A percentile compares a stretch with the other conserved stretches of the same genome.
These are phyloP conservation scores for Hydriomena furcata DNA, from an alignment of 2,888 invertebrate genomes.

Conservation along the genomic window DNA sequence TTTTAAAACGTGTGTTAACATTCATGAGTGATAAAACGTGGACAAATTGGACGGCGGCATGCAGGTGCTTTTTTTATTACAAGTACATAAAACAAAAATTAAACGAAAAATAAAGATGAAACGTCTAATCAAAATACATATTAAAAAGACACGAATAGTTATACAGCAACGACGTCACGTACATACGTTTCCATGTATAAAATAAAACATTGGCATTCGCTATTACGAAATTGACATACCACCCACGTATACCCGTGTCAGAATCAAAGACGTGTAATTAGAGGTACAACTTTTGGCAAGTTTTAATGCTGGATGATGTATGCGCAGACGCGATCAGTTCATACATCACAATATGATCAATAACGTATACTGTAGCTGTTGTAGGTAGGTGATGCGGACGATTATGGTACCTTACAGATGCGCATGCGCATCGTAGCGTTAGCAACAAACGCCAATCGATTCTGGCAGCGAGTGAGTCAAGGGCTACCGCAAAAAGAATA, in stretches of 20 bases:
- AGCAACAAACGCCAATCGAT: conserved; percentile 68
- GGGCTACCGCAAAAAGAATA: conserved; percentile 40
- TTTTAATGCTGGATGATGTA: conserved; percentile 58
- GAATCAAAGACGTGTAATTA: conserved; percentile 50
- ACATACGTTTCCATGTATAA: conserved; percentile 17
- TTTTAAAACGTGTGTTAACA: conserved; percentile 37
- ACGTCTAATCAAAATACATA: background rate
- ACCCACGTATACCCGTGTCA: conserved; percentile 39
- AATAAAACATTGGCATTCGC: conserved; percentile 34
- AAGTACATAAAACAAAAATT: conserved; percentile 1
- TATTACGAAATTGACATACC: conserved; percentile 37
- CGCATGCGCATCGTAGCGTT: conserved; percentile 42
- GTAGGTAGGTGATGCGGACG: background rate
- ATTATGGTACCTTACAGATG: conserved; percentile 34
- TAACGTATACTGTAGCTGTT: conserved; percentile 25
- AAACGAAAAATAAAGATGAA: conserved; percentile 1
- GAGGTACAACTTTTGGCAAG: conserved; percentile 47
- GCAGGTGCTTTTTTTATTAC: conserved; percentile 26
- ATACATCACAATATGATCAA: conserved; percentile 42
- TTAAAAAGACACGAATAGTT: conserved; percentile 4
- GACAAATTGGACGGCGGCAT: conserved; percentile 37
- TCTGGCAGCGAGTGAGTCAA: conserved; percentile 48
- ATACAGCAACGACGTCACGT: conserved; percentile 25
- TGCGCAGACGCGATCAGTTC: conserved; percentile 51
- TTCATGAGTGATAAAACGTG: conserved; percentile 38